These are phyloP conservation scores for Thysanoteuthis rhombus DNA, from an alignment of 2,888 invertebrate genomes.

Conservation along the genomic window DNA sequence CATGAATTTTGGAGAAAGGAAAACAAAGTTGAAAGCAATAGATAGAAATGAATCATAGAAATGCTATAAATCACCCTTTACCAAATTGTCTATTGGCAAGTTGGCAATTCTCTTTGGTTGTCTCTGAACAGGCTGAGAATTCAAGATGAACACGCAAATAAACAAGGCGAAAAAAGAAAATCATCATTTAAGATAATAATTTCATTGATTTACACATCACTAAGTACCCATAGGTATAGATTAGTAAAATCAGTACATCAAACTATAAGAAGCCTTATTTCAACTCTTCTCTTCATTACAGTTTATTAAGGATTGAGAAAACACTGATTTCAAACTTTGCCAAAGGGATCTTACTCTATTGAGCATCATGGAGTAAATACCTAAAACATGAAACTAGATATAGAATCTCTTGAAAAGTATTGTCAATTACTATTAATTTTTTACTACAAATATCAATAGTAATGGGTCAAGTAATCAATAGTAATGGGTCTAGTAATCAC, in stretches of 20 bases:
- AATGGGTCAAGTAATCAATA: too few relatives aligned
- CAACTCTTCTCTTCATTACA: background rate
- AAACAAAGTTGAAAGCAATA: background rate
- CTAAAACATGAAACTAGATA: background rate
- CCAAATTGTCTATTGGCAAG: background rate
- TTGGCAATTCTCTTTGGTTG: background rate
- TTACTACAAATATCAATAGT: too few relatives aligned
- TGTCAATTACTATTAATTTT: too few relatives aligned
- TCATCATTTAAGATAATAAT: background rate
- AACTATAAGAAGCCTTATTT: background rate
- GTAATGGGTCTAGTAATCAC: too few relatives aligned
- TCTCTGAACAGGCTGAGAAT: background rate
- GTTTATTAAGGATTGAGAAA: background rate
- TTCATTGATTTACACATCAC: background rate
- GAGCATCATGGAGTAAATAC: background rate
- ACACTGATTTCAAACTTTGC: background rate
- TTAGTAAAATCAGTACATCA: background rate
- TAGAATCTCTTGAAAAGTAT: background rate
- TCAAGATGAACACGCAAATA: background rate
- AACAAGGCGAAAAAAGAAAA: background rate
- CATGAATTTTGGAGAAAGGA: background rate
- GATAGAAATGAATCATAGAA: background rate
- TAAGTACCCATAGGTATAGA: background rate
- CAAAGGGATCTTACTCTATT: background rate
- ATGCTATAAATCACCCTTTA: background rate